Evolutionary conservation across 2,888 invertebrate species (phyloP), one percentile per base, ranked within the genome.

Genomic region (Perithous albicinctus): DNA sequence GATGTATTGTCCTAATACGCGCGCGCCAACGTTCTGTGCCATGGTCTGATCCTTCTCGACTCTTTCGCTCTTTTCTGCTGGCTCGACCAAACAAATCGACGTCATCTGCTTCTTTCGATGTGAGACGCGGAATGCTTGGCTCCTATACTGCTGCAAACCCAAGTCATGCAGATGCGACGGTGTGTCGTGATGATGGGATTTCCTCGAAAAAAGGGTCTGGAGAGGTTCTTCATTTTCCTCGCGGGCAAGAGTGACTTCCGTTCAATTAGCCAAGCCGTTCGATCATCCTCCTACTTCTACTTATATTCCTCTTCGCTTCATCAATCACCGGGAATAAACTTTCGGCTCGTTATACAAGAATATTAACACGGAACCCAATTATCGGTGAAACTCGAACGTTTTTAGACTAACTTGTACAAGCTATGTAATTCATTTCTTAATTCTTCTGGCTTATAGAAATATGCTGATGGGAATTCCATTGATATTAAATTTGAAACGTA

Each of bases 181-280:
- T 23, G 54, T 20, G 51, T 2, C 69, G n/a, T n/a, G n/a, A n/a
- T n/a, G 54, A 70, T 56, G 74, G 61, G n/a, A n/a, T 75, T 79
- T 80, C 70, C 46, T 23, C 73, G 64, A 75, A 82, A 76, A 80
- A 63, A 72, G 59, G 76, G 43, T 61, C 64, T 32, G 63, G 26
- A 38, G 51, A 38, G 51, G 43, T 43, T 70, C 64, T 56, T 66
- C 41, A 43, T 75, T 80, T 69, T 73, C 64, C 38, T 12, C 59
- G 56, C 54, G 48, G n/a, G 69, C 67, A 54, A 56, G 26, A 77
- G 76, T 72, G 79, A 83, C 84, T 85, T 85, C 85, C 84, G 85
- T 73, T 86, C 84, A 84, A 85, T 86, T 84, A 84, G 80, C 69
- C 67, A 81, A 81, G 76, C 82, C 79, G 20, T 83, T 84, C 85